Percentiles rank a stretch among this genome's conserved stretches.
Conservation (phyloP, 2,113 vertebrate genomes). For the Glareola pratincola region DNA sequence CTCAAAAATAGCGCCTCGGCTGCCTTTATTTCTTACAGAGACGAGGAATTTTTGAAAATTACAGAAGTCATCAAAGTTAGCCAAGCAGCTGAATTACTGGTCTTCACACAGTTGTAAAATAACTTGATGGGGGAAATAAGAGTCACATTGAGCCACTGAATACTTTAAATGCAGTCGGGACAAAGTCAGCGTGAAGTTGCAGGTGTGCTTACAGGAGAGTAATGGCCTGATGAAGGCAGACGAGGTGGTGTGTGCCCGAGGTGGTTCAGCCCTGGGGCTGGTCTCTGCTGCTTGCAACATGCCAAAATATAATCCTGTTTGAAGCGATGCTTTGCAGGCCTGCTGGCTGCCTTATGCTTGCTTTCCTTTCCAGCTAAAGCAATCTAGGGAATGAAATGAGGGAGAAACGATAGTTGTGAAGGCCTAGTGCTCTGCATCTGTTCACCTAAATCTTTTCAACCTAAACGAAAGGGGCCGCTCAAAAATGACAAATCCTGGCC, state of each 20-base stretch:
- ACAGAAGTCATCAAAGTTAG: background rate
- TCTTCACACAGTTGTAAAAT: background rate
- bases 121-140: background rate
- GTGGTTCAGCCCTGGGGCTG: background rate
- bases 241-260: background rate
- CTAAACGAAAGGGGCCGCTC: background rate
- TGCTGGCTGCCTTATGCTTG: slow-evolving; percentile 17
- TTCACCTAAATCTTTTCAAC: background rate
- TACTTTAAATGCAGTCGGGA: rapidly evolving
- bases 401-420: slow-evolving; percentile 6
- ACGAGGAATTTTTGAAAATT: background rate
- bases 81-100: background rate
- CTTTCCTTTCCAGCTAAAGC: background rate
- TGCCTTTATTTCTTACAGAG: background rate
- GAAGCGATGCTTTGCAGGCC: background rate
- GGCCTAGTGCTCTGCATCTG: slow-evolving; percentile 38
- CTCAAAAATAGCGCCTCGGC: background rate
- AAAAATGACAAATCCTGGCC: background rate
- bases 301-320: background rate
- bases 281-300: background rate
- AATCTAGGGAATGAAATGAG: slow-evolving; percentile 17
- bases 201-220: background rate
- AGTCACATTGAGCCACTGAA: background rate
- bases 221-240: rapidly evolving
- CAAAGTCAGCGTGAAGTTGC: background rate